Evolutionary conservation across 2,888 invertebrate genomes (phyloP), one percentile per base, ranked within the genome.

Genomic region (Notocelia uddmanniana): DNA sequence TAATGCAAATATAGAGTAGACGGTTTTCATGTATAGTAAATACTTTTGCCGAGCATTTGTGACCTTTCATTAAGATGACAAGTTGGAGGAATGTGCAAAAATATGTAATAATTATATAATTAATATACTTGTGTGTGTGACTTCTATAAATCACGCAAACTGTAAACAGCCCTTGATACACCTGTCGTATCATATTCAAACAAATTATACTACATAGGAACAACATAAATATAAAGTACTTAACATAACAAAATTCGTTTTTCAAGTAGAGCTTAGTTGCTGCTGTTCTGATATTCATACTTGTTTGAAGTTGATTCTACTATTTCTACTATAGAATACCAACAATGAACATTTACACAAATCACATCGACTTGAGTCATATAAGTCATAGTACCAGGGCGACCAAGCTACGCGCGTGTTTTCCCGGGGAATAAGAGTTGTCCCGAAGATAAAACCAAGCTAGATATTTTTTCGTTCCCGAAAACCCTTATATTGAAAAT

Each of bases 161-260:
- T 11, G 15, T 55, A 55, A 55, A n/a, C 15, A 60, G 34, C 52
- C 34, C 10, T 63, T 37, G 19, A n/a, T 23, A 48, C 9, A 26
- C 15, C 50, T 34, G 15, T 34, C 19, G 10, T 19, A 52, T 2
- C 19, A 34, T 13, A n/a, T 31, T 26, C 19, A 34, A 63, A 64
- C 34, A 54, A 54, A 52, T 52, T 34, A 64, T 10, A 64, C 52
- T 64, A 54, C 13, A 34, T 54, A 64, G 64, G 64, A 64, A 64
- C 64, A 54, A 37, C 23, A 52, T 34, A 21, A 18, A 62, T 18
- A 26, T 19, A 62, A 26, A 50, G 31, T 26, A 55, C 62, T 31
- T 50, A 62, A 52, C 19, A 50, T 50, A 62, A 45, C 41, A n/a
- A 62, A 50, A 62, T 62, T 54, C 31, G 62, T 62, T 50, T 13